A percentile compares a stretch with the other conserved stretches of the same genome.
Conservation (phyloP, 2,113 vertebrate genomes). For the Eclectus roratus region DNA sequence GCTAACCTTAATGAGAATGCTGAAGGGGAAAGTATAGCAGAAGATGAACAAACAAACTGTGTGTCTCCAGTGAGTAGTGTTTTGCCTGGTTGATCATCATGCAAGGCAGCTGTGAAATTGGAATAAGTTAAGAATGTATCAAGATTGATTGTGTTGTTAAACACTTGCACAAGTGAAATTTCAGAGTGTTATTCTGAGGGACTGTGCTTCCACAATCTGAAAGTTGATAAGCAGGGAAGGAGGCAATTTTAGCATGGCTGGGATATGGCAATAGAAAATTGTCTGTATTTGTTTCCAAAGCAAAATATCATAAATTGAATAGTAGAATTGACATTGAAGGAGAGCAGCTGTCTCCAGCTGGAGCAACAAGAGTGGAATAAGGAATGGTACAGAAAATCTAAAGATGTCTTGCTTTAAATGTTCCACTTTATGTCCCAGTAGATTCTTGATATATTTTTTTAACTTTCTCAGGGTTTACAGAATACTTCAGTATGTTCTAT, state of each 20-base stretch:
- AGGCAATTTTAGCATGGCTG: not conserved
- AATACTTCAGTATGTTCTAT: not conserved
- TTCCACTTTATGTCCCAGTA: not conserved
- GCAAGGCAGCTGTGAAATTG: constrained; percentile 7
- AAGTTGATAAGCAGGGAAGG: not conserved
- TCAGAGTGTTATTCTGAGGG: not conserved
- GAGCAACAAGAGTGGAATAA: not conserved
- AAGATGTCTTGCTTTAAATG: not conserved
- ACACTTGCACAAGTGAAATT: not conserved
- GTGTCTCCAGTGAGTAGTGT: constrained; percentile 74
- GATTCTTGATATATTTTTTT: not conserved
- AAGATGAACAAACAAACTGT: too few relatives aligned
- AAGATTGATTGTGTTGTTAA: constrained; percentile 16
- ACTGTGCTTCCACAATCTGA: not conserved
- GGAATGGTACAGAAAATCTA: not conserved
- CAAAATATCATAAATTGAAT: not conserved
- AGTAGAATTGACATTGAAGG: not conserved
- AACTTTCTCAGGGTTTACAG: not conserved
- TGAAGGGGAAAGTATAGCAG: too few relatives aligned
- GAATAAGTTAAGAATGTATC: not conserved
- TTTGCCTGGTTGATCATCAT: constrained; percentile 2
- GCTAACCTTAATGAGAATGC: too few relatives aligned
- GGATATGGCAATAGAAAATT: not conserved
- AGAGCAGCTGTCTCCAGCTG: not conserved
- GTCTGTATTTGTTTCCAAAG: constrained; percentile 1